phyloP scores from a whole-genome alignment of 2,113 vertebrate species.

The Gopherus evgoodei region DNA sequence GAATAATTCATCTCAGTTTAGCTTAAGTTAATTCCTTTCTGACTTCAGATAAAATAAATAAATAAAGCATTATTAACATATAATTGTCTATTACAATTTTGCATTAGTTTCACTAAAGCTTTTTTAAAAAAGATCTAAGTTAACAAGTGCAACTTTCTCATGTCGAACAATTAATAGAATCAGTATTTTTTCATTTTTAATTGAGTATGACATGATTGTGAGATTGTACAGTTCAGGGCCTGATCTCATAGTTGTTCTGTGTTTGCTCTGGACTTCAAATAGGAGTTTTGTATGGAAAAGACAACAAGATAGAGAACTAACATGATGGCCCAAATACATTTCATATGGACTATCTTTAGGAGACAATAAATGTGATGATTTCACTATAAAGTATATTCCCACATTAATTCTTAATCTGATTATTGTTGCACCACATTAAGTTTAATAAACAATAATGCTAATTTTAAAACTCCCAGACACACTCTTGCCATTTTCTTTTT shows the following conservation, averaged over 20 bases:
- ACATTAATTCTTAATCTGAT: not conserved
- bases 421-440: not conserved
- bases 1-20: not conserved
- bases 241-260: not conserved
- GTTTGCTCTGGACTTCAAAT: not conserved
- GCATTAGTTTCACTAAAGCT: not conserved
- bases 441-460: not conserved
- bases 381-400: not conserved
- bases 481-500: not conserved
- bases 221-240: fast-evolving
- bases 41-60: not conserved
- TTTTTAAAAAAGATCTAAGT: not conserved
- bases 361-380: not conserved
- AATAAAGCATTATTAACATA: not conserved
- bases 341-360: not conserved
- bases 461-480: not conserved
- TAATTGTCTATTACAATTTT: not conserved
- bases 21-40: not conserved
- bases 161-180: not conserved
- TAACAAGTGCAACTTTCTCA: not conserved
- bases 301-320: not conserved
- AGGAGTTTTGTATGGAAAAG: not conserved
- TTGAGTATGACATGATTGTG: not conserved
- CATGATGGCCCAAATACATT: not conserved
- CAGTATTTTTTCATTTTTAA: not conserved